Conservation (phyloP, 2,113 vertebrate species). For the Pica pica region DNA sequence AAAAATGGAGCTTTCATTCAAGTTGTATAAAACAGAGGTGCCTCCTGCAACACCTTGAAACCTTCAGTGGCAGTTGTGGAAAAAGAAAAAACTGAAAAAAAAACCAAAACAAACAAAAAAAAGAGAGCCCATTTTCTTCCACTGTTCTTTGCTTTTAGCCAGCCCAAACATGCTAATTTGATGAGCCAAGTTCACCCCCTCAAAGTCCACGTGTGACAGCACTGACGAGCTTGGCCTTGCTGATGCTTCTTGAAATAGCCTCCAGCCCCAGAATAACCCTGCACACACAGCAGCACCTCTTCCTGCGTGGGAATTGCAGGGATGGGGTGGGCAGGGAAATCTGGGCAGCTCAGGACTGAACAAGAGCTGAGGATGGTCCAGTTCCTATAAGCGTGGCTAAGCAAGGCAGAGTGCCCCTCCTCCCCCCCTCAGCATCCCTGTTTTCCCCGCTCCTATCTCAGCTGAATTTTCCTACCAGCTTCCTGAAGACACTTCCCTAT, state of each 20-base stretch:
- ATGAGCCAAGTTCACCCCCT: background rate
- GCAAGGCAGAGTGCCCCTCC: background rate
- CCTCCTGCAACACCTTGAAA: fast-evolving
- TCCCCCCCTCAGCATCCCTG: background rate
- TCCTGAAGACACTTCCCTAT: slow-evolving; percentile 35
- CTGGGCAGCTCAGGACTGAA: background rate
- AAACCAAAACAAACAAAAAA: too few species aligned
- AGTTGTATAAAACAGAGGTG: background rate
- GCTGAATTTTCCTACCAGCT: slow-evolving; percentile 35
- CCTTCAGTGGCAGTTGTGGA: background rate
- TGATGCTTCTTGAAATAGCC: background rate
- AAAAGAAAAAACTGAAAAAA: fast-evolving
- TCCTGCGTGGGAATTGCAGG: background rate
- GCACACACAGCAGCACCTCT: background rate
- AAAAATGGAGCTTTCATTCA: background rate
- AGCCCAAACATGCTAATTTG: background rate
- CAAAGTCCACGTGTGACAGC: background rate
- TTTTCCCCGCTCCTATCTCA: slow-evolving; percentile 18
- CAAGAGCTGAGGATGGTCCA: background rate
- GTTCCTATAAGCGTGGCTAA: background rate
- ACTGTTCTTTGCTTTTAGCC: background rate
- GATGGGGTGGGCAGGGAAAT: background rate
- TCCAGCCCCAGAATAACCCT: background rate
- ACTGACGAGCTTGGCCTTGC: background rate
- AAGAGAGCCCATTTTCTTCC: fast-evolving